Evolutionary conservation across 1,140 invertebrate genomes (phyloP).

Genomic region (Zaprionus nigranus): DNA sequence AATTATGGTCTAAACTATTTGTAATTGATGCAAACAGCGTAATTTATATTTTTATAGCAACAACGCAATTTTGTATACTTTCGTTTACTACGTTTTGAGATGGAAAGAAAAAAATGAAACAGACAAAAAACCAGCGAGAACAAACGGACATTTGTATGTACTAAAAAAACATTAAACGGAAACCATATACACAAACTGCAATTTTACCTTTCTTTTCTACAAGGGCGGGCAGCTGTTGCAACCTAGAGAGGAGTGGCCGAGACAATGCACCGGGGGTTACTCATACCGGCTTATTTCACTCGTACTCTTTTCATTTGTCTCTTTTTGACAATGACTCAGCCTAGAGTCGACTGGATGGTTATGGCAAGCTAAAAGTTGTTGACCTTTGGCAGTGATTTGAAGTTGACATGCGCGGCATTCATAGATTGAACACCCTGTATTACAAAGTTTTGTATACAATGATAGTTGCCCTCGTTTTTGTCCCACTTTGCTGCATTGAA

Average conservation of each 20-base stretch:
- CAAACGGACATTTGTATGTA: slow-evolving; percentile 60
- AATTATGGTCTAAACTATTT: slow-evolving; percentile 61
- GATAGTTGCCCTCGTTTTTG: slow-evolving; percentile 51
- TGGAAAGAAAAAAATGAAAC: slow-evolving; percentile 28
- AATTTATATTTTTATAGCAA: slow-evolving; percentile 74
- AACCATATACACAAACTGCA: slow-evolving; percentile 32
- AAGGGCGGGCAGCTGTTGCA: background rate
- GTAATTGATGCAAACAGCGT: slow-evolving; percentile 53
- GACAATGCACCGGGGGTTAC: background rate
- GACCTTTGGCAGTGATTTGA: slow-evolving; percentile 66
- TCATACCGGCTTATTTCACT: background rate
- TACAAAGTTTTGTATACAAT: background rate
- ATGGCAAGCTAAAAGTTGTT: slow-evolving; percentile 61
- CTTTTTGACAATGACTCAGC: slow-evolving; percentile 35
- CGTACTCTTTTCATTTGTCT: background rate
- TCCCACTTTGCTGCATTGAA: slow-evolving; percentile 47
- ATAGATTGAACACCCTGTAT: slow-evolving; percentile 3
- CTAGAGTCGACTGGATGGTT: slow-evolving; percentile 6
- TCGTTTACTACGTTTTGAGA: slow-evolving; percentile 51
- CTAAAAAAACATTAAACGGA: slow-evolving; percentile 53
- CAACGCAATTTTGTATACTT: slow-evolving; percentile 59
- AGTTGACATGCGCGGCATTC: slow-evolving; percentile 55
- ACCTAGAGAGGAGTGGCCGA: background rate
- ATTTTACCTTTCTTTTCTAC: slow-evolving; percentile 15
- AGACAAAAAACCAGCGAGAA: slow-evolving; percentile 33